Evolutionary conservation across 2,888 invertebrate genomes (phyloP).

Genomic region (Drosophila nigritarsus): DNA sequence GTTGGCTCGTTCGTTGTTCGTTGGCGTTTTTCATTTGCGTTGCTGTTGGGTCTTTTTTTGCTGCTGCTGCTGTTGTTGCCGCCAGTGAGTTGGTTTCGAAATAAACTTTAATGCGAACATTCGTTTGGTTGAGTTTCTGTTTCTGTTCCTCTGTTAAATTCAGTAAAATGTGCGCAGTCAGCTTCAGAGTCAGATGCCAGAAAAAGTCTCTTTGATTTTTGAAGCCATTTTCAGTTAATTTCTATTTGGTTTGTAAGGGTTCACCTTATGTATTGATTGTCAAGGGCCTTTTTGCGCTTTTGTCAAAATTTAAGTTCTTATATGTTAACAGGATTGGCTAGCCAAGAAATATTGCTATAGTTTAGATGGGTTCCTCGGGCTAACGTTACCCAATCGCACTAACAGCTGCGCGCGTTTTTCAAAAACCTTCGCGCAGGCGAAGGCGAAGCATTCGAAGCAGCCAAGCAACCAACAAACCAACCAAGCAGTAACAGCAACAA

Average conservation of each 20-base stretch:
- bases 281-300: background rate
- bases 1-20: slow-evolving; percentile 61
- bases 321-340: too few species aligned
- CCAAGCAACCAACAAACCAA: slow-evolving; percentile 39
- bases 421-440: slow-evolving; percentile 67
- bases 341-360: background rate
- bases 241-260: background rate
- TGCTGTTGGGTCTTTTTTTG: slow-evolving; percentile 58
- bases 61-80: slow-evolving; percentile 32
- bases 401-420: slow-evolving; percentile 55
- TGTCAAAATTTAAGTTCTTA: background rate
- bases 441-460: slow-evolving; percentile 54
- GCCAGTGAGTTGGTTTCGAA: slow-evolving; percentile 74
- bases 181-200: slow-evolving; percentile 49
- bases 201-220: slow-evolving; percentile 13
- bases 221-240: background rate
- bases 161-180: slow-evolving; percentile 72
- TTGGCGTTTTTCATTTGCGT: slow-evolving; percentile 66
- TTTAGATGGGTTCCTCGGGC: slow-evolving; percentile 7
- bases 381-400: slow-evolving; percentile 37
- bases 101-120: slow-evolving; percentile 79
- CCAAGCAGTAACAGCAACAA: slow-evolving; percentile 44
- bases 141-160: slow-evolving; percentile 80
- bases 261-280: background rate
- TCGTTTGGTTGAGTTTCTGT: slow-evolving; percentile 70